Conservation (phyloP, 2,113 vertebrate genomes). For the Maccullochella peelii region DNA sequence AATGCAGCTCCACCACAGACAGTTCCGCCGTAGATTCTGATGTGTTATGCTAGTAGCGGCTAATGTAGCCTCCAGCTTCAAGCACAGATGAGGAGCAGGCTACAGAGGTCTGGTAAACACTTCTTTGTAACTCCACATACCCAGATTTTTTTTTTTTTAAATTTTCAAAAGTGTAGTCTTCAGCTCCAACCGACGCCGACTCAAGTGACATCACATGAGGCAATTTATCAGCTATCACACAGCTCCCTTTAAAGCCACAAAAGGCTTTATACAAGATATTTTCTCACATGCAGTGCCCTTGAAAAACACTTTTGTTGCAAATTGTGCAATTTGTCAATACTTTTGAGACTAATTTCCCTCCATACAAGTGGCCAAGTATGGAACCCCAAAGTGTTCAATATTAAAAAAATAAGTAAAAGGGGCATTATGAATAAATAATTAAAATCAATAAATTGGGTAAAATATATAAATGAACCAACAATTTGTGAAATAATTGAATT, state of each 20-base stretch:
- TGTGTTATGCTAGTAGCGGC: background rate
- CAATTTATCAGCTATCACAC: background rate
- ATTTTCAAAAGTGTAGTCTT: background rate
- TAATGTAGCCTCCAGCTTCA: background rate
- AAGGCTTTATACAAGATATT: too few relatives aligned
- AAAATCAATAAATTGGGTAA: too few relatives aligned
- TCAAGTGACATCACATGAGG: background rate
- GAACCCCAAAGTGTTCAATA: too few relatives aligned
- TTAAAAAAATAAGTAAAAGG: too few relatives aligned
- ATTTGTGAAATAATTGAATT: too few relatives aligned
- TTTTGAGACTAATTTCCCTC: background rate
- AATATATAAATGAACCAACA: too few relatives aligned
- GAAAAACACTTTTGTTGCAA: background rate
- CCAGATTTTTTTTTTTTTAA: background rate
- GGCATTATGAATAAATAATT: too few relatives aligned
- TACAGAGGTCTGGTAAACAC: background rate
- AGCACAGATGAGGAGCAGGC: background rate
- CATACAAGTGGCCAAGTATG: background rate
- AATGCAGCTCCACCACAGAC: background rate
- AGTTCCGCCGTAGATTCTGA: too few relatives aligned
- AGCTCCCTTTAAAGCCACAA: too few relatives aligned
- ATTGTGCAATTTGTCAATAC: background rate
- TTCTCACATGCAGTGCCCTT: too few relatives aligned
- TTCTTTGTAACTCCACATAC: background rate
- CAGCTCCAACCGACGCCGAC: fast-evolving